A percentile compares a stretch with the other conserved stretches of the same genome.
phyloP scores from a whole-genome alignment of 2,113 vertebrate genomes.

The Pedetes capensis region DNA sequence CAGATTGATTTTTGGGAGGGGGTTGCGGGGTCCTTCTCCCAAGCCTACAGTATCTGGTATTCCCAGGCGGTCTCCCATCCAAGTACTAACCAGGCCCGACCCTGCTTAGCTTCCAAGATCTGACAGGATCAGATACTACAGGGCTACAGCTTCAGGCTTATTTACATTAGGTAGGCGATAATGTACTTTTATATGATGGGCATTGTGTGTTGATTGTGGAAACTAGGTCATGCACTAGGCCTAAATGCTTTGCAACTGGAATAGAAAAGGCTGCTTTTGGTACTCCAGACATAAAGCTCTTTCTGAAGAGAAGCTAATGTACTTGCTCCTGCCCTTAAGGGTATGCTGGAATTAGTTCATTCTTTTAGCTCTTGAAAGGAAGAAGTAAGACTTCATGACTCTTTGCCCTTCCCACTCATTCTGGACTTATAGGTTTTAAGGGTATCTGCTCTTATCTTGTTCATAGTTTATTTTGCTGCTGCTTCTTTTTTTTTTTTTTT shows the following conservation, averaged over 20 bases:
- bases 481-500: too few species aligned
- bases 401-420: not conserved
- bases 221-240: constrained; percentile 18
- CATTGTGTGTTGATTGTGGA: not conserved
- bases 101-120: too few species aligned
- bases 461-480: constrained; percentile 20
- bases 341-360: not conserved
- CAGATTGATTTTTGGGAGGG: too few species aligned
- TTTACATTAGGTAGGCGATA: constrained; percentile 13
- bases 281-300: not conserved
- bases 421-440: constrained; percentile 27
- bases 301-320: not conserved
- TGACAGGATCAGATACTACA: too few species aligned
- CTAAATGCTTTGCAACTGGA: constrained; percentile 21
- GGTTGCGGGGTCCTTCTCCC: too few species aligned
- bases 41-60: too few species aligned
- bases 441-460: not conserved
- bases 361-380: constrained; percentile 40
- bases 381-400: constrained; percentile 19
- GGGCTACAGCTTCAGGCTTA: too few species aligned
- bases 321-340: not conserved
- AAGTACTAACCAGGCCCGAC: too few species aligned
- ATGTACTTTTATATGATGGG: not conserved
- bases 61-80: too few species aligned
- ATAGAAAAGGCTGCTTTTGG: constrained; percentile 26